Evolutionary conservation across 2,797 vertebrate genomes (phyloP).

Genomic region (Margarornis squamiger): DNA sequence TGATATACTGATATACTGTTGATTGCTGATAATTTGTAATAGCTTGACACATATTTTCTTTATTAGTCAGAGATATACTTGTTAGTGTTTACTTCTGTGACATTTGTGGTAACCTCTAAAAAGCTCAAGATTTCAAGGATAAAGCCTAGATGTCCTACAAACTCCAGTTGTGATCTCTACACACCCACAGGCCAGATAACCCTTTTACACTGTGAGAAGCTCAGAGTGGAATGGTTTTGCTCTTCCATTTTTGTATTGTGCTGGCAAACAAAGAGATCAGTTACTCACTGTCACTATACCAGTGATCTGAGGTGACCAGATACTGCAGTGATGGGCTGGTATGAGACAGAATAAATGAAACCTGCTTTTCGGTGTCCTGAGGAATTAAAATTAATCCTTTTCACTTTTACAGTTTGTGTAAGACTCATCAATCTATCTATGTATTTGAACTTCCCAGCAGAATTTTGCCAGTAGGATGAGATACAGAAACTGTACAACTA

Average conservation of each 20-base stretch:
- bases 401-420: neutral
- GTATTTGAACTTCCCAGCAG: neutral
- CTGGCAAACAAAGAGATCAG: neutral
- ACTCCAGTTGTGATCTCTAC: neutral
- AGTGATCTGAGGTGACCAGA: neutral
- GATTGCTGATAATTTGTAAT: neutral
- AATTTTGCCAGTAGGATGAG: neutral
- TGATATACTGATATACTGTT: neutral
- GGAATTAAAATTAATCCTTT: neutral
- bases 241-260: neutral
- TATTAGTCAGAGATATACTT: neutral
- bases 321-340: neutral
- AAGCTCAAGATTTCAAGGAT: neutral
- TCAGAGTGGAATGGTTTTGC: neutral
- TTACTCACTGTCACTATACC: neutral
- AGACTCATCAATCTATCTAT: neutral
- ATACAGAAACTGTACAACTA: neutral
- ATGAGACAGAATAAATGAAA: neutral
- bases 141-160: fast-evolving
- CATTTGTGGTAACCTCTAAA: neutral
- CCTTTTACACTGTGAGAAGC: neutral
- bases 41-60: neutral
- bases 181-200: neutral
- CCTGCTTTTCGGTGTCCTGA: neutral
- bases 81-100: neutral